These are phyloP conservation scores for Azorinus chamasolen DNA, from an alignment of 2,888 invertebrate genomes.

Conservation along the genomic window DNA sequence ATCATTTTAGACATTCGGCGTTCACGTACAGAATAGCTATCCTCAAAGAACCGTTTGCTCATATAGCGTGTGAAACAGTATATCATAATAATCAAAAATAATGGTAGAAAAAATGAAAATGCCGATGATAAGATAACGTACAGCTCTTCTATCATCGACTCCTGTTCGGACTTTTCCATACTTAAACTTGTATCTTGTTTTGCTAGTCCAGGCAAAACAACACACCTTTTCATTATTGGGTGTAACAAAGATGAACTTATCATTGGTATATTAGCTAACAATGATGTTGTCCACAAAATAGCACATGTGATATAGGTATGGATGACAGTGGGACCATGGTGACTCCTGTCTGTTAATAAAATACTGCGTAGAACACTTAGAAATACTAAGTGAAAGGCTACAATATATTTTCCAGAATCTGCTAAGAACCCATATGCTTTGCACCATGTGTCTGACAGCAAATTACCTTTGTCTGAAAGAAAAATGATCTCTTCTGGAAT, in stretches of 20 bases:
- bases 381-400: constrained; percentile 77
- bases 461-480: constrained; percentile 56
- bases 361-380: constrained; percentile 77
- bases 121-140: constrained; percentile 59
- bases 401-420: constrained; percentile 69
- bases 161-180: background rate
- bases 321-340: constrained; percentile 65
- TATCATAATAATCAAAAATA: constrained; percentile 69
- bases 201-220: constrained; percentile 26
- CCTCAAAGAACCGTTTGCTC: constrained; percentile 77
- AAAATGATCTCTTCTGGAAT: constrained; percentile 75
- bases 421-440: constrained; percentile 66
- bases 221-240: constrained; percentile 43
- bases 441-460: constrained; percentile 73
- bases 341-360: constrained; percentile 73
- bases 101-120: constrained; percentile 76
- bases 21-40: constrained; percentile 78
- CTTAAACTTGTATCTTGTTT: constrained; percentile 6
- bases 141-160: constrained; percentile 51
- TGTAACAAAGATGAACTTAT: constrained; percentile 50
- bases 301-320: constrained; percentile 70
- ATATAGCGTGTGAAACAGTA: constrained; percentile 76
- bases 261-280: constrained; percentile 74
- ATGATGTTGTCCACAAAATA: constrained; percentile 70
- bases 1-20: constrained; percentile 77